These are phyloP conservation scores for Leptopterna dolabrata DNA, from an alignment of 2,888 invertebrate genomes.

Conservation along the genomic window DNA sequence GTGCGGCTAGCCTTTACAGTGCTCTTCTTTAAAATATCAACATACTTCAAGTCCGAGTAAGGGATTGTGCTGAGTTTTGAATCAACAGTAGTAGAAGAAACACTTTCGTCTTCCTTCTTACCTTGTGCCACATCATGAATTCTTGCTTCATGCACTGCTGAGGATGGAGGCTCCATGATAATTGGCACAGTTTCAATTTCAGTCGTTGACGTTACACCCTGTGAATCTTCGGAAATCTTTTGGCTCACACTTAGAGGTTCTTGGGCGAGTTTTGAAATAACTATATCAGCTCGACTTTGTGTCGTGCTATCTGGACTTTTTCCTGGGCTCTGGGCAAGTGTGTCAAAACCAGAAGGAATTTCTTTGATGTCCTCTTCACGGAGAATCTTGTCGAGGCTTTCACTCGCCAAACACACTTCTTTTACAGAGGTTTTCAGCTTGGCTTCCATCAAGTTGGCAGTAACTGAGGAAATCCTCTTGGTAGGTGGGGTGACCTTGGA, in stretches of 20 bases:
- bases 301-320: constrained; percentile 29
- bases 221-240: constrained; percentile 16
- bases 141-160: neutral
- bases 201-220: constrained; percentile 14
- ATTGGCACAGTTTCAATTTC: neutral
- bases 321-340: neutral
- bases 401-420: neutral
- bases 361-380: neutral
- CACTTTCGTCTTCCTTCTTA: constrained; percentile 18
- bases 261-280: neutral
- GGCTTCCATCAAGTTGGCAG: neutral
- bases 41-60: neutral
- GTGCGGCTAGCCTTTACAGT: neutral
- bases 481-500: neutral
- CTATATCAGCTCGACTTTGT: neutral
- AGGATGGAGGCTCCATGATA: neutral
- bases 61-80: neutral
- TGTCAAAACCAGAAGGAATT: neutral
- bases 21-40: neutral
- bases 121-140: neutral
- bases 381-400: neutral
- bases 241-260: neutral
- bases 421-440: neutral
- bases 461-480: neutral
- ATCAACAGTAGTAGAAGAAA: constrained; percentile 23